Base-by-base conservation (phyloP, 2,113 vertebrate species). In the Spizaetus ornatus region DNA sequence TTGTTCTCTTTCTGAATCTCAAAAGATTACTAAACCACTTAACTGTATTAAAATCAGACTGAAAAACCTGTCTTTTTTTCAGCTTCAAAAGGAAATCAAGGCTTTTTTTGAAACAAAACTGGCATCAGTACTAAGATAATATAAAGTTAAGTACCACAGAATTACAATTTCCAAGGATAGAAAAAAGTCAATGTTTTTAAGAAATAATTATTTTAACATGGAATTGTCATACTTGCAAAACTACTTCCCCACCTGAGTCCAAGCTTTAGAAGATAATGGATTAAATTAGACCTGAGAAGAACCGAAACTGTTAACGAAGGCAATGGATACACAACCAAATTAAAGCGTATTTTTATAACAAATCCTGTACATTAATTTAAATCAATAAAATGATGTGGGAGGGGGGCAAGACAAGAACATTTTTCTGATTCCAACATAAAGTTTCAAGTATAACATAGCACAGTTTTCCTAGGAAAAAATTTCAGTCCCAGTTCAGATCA, bases 1-100 rank as follows among this genome's bases (percentile, higher is more conserved):
- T 96, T 96, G 90, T 86, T 95, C 95, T 72, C 82, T 16, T 29
- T 15, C 90, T 58, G 62, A 71, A 85, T 91, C 93, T 89, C 93
- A 32, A 13, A 73, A 91, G 95, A 91, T 82, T 82, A 84, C 55
- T 62, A 42, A 76, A 81, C 47, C 91, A 87, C 92, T 79, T 34
- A 66, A 66, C 78, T 79, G 73, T 61, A 59, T 32, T 58, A 82
- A 69, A 83, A 86, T 67, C 63, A 32, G 42, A 55, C 45, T 71
- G 56, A 90, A 78, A 94, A 89, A 63, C 43, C 65, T 61, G 55
- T 45, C 83, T 81, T 78, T 63, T 74, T 72, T 70, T 58, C 91
- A 95, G 43, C 53, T 52, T 79, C 79, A 82, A 85, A 96, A 94
- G 74, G 66, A 94, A 89, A 94, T 43, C 26, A 91, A 78, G 47